Evolutionary conservation across 1,140 invertebrate species (phyloP).

Genomic region (Halotydeus destructor): DNA sequence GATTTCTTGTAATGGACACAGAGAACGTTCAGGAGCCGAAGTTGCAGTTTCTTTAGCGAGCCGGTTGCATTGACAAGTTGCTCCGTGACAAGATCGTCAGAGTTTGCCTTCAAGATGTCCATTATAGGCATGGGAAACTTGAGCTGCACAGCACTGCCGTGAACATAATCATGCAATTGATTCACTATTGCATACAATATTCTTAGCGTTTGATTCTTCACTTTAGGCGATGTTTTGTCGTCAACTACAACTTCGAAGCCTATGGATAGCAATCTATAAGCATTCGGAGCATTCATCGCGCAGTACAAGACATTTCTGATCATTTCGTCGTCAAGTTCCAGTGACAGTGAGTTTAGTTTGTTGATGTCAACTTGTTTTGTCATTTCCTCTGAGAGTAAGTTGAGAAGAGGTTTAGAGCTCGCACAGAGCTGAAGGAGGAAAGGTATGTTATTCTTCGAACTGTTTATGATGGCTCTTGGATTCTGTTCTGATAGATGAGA

Average conservation of each 20-base stretch:
- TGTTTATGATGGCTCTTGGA: constrained; percentile 12
- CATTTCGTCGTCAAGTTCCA: constrained; percentile 4
- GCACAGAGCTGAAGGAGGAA: constrained; percentile 10
- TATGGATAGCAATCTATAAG: constrained; percentile 9
- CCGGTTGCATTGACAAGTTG: background rate
- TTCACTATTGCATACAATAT: constrained; percentile 4
- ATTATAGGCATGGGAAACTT: constrained; percentile 9
- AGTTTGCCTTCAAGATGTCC: background rate
- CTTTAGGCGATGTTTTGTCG: background rate
- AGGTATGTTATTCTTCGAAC: constrained; percentile 9
- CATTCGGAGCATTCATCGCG: constrained; percentile 8
- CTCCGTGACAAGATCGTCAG: constrained; percentile 1
- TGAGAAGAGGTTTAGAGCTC: constrained; percentile 9
- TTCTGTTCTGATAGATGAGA: constrained; percentile 13
- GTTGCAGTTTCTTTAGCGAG: constrained; percentile 8
- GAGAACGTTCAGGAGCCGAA: constrained; percentile 5
- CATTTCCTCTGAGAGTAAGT: constrained; percentile 6
- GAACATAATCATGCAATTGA: constrained; percentile 9
- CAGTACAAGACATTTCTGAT: constrained; percentile 8
- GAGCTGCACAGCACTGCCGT: background rate
- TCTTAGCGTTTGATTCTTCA: background rate
- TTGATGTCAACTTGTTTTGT: constrained; percentile 12
- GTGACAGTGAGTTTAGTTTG: constrained; percentile 7
- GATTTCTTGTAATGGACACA: constrained; percentile 8
- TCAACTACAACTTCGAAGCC: constrained; percentile 8